Conservation (phyloP, 1,140 invertebrate species). For the Saccostrea glomerata region DNA sequence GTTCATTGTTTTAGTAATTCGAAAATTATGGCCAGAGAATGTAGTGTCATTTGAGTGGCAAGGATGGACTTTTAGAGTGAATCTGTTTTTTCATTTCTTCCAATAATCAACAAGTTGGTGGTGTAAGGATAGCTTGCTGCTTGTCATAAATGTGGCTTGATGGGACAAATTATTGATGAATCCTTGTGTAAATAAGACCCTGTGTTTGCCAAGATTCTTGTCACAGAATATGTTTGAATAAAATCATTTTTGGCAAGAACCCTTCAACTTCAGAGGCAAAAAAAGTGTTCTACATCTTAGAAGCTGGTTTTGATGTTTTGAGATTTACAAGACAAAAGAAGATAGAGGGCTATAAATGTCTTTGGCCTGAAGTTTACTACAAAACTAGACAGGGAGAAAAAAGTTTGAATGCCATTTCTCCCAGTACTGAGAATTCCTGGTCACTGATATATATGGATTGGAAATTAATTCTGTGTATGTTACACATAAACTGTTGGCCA, state of each 20-base stretch:
- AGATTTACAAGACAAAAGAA: slow-evolving; percentile 16
- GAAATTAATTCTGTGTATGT: slow-evolving; percentile 37
- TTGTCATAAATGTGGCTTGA: slow-evolving; percentile 19
- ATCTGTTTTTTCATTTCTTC: background rate
- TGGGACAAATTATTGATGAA: slow-evolving; percentile 31
- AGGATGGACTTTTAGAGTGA: background rate
- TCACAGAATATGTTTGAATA: slow-evolving; percentile 30
- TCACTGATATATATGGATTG: slow-evolving; percentile 32
- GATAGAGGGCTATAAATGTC: slow-evolving; percentile 4
- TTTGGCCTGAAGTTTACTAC: background rate
- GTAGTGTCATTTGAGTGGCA: background rate
- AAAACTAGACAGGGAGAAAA: slow-evolving; percentile 16
- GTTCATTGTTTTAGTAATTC: background rate
- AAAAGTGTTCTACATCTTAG: slow-evolving; percentile 3
- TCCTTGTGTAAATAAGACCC: slow-evolving; percentile 31
- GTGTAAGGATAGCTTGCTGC: slow-evolving; percentile 8
- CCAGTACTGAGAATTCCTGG: slow-evolving; percentile 13
- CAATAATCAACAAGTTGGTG: slow-evolving; percentile 32
- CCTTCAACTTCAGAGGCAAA: slow-evolving; percentile 27
- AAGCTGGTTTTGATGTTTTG: background rate
- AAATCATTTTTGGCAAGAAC: slow-evolving; percentile 25
- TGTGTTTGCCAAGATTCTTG: slow-evolving; percentile 33
- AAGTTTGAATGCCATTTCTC: background rate
- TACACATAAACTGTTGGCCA: slow-evolving; percentile 33
- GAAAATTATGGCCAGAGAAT: background rate